Evolutionary conservation across 2,888 invertebrate species (phyloP).

Genomic region (Cheilosia variabilis): DNA sequence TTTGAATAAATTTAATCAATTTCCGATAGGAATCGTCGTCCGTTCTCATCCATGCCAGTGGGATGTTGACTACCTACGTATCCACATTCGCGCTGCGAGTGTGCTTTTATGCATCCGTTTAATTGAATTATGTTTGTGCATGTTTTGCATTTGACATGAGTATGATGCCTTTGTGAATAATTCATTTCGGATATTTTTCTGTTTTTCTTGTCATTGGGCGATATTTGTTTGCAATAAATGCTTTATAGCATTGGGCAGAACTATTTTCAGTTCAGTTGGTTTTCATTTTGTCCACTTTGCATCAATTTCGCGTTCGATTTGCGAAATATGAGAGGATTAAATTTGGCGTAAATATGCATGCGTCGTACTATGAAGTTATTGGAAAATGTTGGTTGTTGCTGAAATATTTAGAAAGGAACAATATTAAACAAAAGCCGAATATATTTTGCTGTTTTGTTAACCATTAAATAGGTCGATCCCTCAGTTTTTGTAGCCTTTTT

Average conservation of each 20-base stretch:
- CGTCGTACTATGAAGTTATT: too few relatives aligned
- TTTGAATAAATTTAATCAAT: conserved; percentile 36
- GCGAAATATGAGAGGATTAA: too few relatives aligned
- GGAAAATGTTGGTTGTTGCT: too few relatives aligned
- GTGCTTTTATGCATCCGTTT: conserved; percentile 58
- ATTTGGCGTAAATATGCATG: too few relatives aligned
- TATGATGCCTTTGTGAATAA: conserved; percentile 68
- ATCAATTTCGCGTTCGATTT: too few relatives aligned
- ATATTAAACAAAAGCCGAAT: too few relatives aligned
- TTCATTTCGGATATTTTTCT: conserved; percentile 57
- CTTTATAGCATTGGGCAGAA: conserved; percentile 1
- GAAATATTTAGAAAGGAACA: too few relatives aligned
- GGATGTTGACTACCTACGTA: conserved; percentile 11
- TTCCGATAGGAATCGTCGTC: conserved; percentile 14
- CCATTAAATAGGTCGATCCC: too few relatives aligned
- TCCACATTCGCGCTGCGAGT: conserved; percentile 11
- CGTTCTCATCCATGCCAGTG: conserved; percentile 1
- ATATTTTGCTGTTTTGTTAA: too few relatives aligned
- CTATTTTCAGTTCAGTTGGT: not conserved
- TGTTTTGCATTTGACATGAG: conserved; percentile 69
- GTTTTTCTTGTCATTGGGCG: conserved; percentile 6
- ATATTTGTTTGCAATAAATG: conserved; percentile 11
- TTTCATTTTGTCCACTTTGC: not conserved
- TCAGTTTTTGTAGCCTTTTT: too few relatives aligned
- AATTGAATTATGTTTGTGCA: conserved; percentile 65